Evolutionary conservation across 1,140 invertebrate species (phyloP), one percentile per base, ranked within the genome.

Genomic region (Drosophila sp.): DNA sequence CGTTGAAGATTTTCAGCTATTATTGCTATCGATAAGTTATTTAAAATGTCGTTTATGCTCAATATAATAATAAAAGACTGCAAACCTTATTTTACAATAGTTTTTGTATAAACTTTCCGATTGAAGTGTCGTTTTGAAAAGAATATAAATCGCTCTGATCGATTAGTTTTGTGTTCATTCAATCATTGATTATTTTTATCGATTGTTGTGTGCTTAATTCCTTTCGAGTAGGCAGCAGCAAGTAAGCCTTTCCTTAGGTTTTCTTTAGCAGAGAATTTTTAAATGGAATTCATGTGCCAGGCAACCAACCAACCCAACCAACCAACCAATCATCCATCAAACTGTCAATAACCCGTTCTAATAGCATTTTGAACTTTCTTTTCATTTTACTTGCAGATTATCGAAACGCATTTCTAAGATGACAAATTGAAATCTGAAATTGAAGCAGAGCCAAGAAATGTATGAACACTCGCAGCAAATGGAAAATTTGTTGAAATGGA

Each of bases 361-460:
- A 62, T 55, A 5, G 10, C 23, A 4, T 66, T 61, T 58, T 47
- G 32, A 70, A 60, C 66, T 60, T 32, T 66, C 40, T 58, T 60
- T 1, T 47, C 41, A 55, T 60, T 56, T 41, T 63, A 62, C 55
- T 86, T 82, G 6, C 83, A 87, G 83, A 79, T 87, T 77, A 89
- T 89, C 64, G 83, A 87, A 73, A 87, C 83, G 70, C 83, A 87
- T 87, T 87, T 87, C 83, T 87, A 87, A 64, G 74, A 47, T 32
- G 40, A 61, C 60, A 61, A 61, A 61, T 35, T 56, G 30, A 74
- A 70, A 57, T 35, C 70, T 65, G 41, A 76, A 63, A 60, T 60
- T 66, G 76, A 76, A 69, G 65, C 63, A 77, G 64, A 77, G 73
- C 67, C 47, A 55, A 56, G 44, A 66, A 47, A 68, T 68, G 71